Evolutionary conservation across 2,113 vertebrate genomes (phyloP).

Genomic region (Caloenas nicobarica): DNA sequence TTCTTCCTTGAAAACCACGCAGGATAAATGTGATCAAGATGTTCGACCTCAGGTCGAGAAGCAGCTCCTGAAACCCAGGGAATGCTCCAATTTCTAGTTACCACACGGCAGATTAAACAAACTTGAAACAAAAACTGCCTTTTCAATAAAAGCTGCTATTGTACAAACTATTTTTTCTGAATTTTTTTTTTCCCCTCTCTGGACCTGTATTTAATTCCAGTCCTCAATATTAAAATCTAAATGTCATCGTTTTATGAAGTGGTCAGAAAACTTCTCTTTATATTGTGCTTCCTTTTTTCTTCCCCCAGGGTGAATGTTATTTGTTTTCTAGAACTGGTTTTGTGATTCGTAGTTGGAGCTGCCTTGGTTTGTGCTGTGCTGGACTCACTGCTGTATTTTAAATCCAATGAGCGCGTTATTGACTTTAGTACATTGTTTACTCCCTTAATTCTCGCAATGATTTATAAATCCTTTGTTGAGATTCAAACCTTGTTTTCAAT

Average conservation of each 20-base stretch:
- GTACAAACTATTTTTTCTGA: not conserved
- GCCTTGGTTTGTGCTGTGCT: not conserved
- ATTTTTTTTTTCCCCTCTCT: not conserved
- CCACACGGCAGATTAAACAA: not conserved
- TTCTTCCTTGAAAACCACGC: not conserved
- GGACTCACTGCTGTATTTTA: not conserved
- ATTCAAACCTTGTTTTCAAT: slow-evolving; percentile 19
- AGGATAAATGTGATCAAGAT: fast-evolving
- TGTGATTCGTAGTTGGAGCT: not conserved
- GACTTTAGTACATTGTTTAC: not conserved
- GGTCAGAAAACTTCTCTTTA: not conserved
- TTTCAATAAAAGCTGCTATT: slow-evolving; percentile 41
- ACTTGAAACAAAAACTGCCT: not conserved
- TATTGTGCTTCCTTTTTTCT: not conserved
- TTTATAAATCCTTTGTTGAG: slow-evolving; percentile 4
- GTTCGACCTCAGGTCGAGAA: not conserved
- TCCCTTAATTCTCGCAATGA: not conserved
- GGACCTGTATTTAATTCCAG: not conserved
- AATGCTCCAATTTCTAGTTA: not conserved
- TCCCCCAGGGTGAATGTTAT: not conserved
- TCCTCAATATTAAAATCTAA: not conserved
- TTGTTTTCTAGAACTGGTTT: not conserved
- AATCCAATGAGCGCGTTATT: not conserved
- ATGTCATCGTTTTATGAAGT: not conserved
- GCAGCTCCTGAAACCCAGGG: not conserved